Percentiles rank a stretch among this genome's conserved stretches.
Conservation (phyloP, 2,888 invertebrate species). For the Lampropteryx suffumata region DNA sequence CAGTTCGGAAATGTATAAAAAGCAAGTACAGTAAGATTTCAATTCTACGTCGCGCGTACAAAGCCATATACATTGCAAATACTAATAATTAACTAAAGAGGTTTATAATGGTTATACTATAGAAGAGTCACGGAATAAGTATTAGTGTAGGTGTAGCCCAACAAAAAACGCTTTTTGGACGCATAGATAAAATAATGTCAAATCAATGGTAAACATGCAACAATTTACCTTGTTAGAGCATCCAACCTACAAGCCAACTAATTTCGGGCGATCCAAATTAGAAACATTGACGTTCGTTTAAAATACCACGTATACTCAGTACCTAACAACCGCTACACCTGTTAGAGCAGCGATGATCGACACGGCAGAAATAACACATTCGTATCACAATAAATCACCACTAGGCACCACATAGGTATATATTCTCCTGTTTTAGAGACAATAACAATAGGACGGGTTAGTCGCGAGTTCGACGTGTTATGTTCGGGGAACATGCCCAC, state of each 20-base stretch:
- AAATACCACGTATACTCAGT: slow-evolving; percentile 21
- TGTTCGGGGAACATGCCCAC: slow-evolving; percentile 61
- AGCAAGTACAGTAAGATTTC: no score
- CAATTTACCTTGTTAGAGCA: slow-evolving; percentile 3
- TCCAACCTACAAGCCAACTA: slow-evolving; percentile 9
- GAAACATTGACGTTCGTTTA: slow-evolving; percentile 30
- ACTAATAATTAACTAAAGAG: no score
- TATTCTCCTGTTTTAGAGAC: slow-evolving; percentile 20
- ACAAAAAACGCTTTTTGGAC: no score
- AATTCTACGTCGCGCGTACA: no score
- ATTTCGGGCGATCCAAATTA: slow-evolving; percentile 27
- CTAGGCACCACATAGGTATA: neutral
- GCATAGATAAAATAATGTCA: no score
- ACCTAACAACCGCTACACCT: slow-evolving; percentile 28
- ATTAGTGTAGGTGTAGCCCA: no score
- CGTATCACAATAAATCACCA: neutral
- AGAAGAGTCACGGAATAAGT: no score
- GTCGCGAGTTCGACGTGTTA: slow-evolving; percentile 53
- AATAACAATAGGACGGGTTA: slow-evolving; percentile 30
- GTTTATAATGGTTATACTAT: no score
- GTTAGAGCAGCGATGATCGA: slow-evolving; percentile 19
- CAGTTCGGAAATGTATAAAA: no score
- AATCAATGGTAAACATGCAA: neutral
- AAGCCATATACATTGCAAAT: no score
- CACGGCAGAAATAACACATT: slow-evolving; percentile 15